Evolutionary conservation across 2,888 invertebrate species (phyloP), one percentile per base, ranked within the genome.

Genomic region (Drosophila subsilvestris): DNA sequence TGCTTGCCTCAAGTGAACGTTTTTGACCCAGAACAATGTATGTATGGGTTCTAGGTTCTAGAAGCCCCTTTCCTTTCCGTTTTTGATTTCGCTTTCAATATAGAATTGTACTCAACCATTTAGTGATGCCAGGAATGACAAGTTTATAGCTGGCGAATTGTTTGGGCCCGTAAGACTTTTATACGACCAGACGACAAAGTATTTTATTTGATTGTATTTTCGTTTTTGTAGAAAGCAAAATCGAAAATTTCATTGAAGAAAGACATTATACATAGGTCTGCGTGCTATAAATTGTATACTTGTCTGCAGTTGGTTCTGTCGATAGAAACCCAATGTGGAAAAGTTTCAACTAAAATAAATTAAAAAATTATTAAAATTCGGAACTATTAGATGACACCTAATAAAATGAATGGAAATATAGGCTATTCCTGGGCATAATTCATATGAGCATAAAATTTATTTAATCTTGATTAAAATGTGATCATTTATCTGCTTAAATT

Each of bases 51-150:
- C 27, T 66, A 10, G 53, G 37, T 29, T 37, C 29, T 55, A 49
- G 29, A 37, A 42, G 37, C 53, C 37, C 43, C 4, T 25, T 25
- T 25, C 25, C 25, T 25, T 25, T 49, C 20, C 25, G 18, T 57
- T 47, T 48, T 48, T n/a, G 45, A 45, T 73, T 65, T 73, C 59
- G 37, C 44, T 57, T 56, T 56, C 63, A 50, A 57, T 27, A 37
- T 22, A 25, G 5, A 1, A 48, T 32, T 59, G 7, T 50, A 32
- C 18, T 14, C 29, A 29, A 29, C 55, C 47, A 45, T 55, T 14
- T 14, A 20, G 50, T 51, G 63, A 74, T 74, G 75, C 58, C 29
- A 59, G 48, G 68, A 74, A 74, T 74, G 74, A 74, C 74, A 74
- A 74, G 74, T 68, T 74, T 74, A 74, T 62, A 62, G 68, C 68